phyloP scores from a whole-genome alignment of 1,140 invertebrate genomes.

The Mamestra configurata region DNA sequence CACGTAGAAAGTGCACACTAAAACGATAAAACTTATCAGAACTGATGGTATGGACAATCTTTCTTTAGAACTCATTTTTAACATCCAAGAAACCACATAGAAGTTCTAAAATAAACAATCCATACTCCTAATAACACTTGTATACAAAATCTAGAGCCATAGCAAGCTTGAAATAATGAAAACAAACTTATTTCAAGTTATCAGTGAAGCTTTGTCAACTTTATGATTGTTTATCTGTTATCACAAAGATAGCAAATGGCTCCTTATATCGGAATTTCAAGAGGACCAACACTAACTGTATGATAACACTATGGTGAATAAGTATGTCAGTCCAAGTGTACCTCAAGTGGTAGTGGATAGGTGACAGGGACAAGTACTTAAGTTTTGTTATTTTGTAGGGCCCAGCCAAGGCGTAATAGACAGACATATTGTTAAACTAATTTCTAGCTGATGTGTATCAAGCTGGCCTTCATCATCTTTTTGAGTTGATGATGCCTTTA shows the following conservation, averaged over 20 bases:
- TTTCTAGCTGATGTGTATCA: too few relatives aligned
- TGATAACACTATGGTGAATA: neutral
- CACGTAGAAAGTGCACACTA: neutral
- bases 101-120: neutral
- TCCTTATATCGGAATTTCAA: constrained; percentile 16
- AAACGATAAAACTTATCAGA: too few relatives aligned
- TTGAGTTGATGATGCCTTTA: too few relatives aligned
- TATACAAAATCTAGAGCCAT: neutral
- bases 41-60: neutral
- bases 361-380: neutral
- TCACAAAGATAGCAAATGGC: constrained; percentile 23
- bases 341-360: neutral
- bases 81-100: neutral
- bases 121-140: neutral
- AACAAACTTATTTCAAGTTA: neutral
- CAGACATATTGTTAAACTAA: too few relatives aligned
- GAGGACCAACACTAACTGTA: neutral
- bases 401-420: too few relatives aligned
- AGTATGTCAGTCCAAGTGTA: constrained; percentile 14
- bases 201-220: constrained; percentile 8
- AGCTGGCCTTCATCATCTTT: too few relatives aligned
- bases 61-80: too few relatives aligned
- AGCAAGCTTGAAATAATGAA: neutral
- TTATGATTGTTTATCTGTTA: constrained; percentile 29
- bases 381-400: neutral